Evolutionary conservation across 2,888 invertebrate genomes (phyloP).

Genomic region (Drosophila macrospina): DNA sequence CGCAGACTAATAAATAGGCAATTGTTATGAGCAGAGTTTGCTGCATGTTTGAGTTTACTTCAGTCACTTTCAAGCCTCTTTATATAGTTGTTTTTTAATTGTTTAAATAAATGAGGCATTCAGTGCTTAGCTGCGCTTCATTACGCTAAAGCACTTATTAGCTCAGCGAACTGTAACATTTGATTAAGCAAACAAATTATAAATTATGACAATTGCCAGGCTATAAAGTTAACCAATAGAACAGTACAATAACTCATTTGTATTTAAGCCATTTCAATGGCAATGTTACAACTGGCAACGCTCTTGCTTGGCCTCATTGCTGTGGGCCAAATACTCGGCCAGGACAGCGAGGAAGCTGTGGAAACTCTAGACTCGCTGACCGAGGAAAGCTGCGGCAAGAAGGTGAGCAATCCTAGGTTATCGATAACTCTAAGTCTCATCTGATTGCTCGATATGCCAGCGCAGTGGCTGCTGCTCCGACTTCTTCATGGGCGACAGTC

Average conservation of each 20-base stretch:
- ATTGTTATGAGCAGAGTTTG: constrained; percentile 14
- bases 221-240: constrained; percentile 49
- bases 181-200: constrained; percentile 54
- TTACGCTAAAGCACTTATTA: constrained; percentile 33
- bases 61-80: not conserved
- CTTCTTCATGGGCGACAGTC: constrained; percentile 50
- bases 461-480: constrained; percentile 61
- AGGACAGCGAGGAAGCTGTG: constrained; percentile 37
- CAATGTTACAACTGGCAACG: constrained; percentile 16
- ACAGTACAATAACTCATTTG: constrained; percentile 12
- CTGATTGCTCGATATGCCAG: no score
- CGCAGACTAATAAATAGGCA: constrained; percentile 48
- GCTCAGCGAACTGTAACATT: constrained; percentile 38
- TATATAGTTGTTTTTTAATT: constrained; percentile 20
- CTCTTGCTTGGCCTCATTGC: constrained; percentile 1
- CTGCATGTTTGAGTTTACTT: constrained; percentile 33
- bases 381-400: constrained; percentile 47
- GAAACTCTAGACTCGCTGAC: constrained; percentile 13
- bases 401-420: no score
- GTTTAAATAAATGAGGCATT: constrained; percentile 22
- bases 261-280: not conserved
- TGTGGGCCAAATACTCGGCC: constrained; percentile 7
- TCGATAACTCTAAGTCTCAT: no score
- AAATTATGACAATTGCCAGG: constrained; percentile 5
- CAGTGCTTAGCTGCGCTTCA: constrained; percentile 36